Conservation (phyloP, 2,113 vertebrate genomes). For the Columbina picui region DNA sequence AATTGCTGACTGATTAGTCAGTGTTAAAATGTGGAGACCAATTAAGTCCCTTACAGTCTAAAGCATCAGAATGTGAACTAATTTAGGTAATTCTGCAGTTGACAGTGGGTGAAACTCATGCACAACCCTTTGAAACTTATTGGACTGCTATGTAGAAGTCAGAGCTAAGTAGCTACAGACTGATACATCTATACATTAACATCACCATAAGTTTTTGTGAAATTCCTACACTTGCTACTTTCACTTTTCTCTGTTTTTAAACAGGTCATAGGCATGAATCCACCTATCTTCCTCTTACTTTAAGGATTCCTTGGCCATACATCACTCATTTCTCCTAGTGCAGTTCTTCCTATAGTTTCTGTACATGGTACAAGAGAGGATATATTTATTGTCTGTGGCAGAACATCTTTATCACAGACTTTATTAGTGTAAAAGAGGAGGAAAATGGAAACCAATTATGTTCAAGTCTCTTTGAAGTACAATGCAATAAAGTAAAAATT, state of each 20-base stretch:
- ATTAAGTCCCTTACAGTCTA: not conserved
- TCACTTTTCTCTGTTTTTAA: not conserved
- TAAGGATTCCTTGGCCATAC: not conserved
- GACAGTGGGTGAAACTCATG: not conserved
- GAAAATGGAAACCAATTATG: conserved; percentile 5
- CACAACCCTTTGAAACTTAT: not conserved
- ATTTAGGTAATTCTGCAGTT: not conserved
- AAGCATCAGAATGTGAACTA: not conserved
- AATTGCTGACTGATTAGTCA: not conserved
- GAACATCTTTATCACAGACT: not conserved
- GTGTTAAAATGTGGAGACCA: not conserved
- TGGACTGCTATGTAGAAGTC: not conserved
- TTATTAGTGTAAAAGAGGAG: not conserved
- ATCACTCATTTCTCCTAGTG: not conserved
- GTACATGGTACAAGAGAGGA: not conserved
- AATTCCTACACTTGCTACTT: not conserved
- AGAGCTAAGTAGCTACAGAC: not conserved
- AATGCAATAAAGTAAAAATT: conserved; percentile 22
- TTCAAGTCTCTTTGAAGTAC: not conserved
- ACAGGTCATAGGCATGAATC: not conserved
- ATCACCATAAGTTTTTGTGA: not conserved
- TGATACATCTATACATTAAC: not conserved
- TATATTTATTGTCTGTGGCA: not conserved
- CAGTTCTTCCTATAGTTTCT: not conserved
- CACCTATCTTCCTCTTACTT: not conserved